Evolutionary conservation across 2,797 vertebrate genomes (phyloP), one percentile per base, ranked within the genome.

Genomic region (Acrossocheilus fasciatus): DNA sequence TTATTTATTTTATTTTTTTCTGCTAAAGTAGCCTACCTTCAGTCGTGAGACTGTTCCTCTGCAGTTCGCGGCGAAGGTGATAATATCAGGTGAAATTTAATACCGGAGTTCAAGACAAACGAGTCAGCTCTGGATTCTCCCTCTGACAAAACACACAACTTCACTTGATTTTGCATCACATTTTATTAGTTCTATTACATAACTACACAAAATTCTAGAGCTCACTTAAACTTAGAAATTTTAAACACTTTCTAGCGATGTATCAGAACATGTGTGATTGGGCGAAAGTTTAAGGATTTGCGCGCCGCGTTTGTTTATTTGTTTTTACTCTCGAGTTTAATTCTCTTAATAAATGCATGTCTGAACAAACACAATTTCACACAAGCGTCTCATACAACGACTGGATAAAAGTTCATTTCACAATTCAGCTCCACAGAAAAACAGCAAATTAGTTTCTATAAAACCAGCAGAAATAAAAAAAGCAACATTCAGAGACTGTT

Each of bases 41-140:
- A 95, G 96, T 96, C 94, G 95, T 95, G 92, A 95, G 94, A 96
- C 94, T 95, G 96, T 94, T 95, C 95, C 94, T 96, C 94, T 94
- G 94, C 94, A 96, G 95, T 95, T 95, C 95, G 95, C 95, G 96
- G 96, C 95, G 96, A 92, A 92, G 96, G 96, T 95, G 93, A 94
- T 95, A 94, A 94, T 94, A 94, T 95, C 92, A 93, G 91, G 89
- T 93, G 90, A 90, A 94, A 94, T 94, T 74, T 88, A 93, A 88
- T 92, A 94, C 92, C 91, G 89, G 92, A 92, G 88, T 92, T 94
- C 92, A 90, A 94, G 92, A 93, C 83, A 92, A 93, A 92, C 91
- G 89, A 83, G 91, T 93, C 91, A 92, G 88, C 90, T 94, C 90
- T 91, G 94, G 91, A 89, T 88, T 93, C 90, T 92, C 91, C 90